These are phyloP conservation scores for Dicranocentrus wangi DNA, from an alignment of 2,888 invertebrate genomes.

Conservation along the genomic window DNA sequence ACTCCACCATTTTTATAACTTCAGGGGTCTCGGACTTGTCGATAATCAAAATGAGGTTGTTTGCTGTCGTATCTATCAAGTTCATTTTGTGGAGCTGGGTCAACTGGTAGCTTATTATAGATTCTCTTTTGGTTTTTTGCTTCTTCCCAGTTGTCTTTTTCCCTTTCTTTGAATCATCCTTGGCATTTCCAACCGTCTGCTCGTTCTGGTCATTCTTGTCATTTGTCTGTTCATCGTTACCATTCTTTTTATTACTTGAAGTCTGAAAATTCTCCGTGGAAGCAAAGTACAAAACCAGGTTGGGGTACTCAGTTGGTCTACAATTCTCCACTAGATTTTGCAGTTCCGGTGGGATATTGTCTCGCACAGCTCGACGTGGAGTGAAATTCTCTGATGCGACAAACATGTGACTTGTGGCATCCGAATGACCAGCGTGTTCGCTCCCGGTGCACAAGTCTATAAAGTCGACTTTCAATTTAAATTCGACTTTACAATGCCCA, in stretches of 20 bases:
- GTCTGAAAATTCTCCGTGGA: too few species aligned
- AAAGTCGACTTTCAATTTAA: not conserved
- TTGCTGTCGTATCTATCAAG: not conserved
- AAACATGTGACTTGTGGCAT: not conserved
- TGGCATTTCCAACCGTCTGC: too few species aligned
- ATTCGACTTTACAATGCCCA: not conserved
- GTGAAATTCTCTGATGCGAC: not conserved
- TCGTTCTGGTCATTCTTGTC: too few species aligned
- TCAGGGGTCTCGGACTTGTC: too few species aligned
- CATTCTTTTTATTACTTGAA: too few species aligned
- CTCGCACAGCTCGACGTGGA: not conserved
- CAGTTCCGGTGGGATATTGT: not conserved
- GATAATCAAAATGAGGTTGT: not conserved
- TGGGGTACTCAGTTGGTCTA: not conserved
- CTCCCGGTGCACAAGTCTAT: not conserved
- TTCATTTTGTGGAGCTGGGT: conserved; percentile 7
- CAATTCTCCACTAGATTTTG: not conserved
- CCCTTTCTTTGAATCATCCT: too few species aligned
- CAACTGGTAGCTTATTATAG: not conserved
- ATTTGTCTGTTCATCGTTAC: too few species aligned
- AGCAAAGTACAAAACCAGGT: not conserved
- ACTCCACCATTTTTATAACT: too few species aligned
- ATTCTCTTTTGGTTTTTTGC: not conserved
- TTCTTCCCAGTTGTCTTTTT: not conserved
- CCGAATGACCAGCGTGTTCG: too few species aligned